Evolutionary conservation across 2,888 invertebrate species (phyloP), one percentile per base, ranked within the genome.

Genomic region (Drosophila algonquin): DNA sequence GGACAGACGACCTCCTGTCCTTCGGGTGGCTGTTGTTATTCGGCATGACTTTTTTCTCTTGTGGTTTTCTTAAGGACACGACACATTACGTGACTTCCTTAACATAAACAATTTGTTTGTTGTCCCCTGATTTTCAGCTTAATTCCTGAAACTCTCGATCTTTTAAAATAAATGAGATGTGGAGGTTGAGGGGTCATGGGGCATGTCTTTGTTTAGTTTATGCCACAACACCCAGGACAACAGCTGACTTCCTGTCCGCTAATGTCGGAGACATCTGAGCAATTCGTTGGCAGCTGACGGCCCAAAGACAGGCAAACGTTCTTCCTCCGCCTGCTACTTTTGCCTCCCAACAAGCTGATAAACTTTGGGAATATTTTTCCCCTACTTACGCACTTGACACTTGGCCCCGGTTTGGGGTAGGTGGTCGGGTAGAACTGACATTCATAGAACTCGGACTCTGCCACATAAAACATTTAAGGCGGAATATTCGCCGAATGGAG

Each of bases 31-130:
- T 57, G 64, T 58, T 30, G 45, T 48, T 45, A 40, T 40, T 56
- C 32, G 65, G 32, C 32, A 14, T 48, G 9, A 4, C 18, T 67
- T 47, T 16, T 16, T 48, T 45, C 51, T 63, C 72, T 63, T 47
- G 53, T 44, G 72, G 47, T 55, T 47, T 56, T 55, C 18, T 57
- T 46, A 50, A 58, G 64, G 45, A 72, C 73, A 64, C 71, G 71
- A 63, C 71, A 71, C 72, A 64, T 72, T 73, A 72, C 73, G 72
- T 72, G 73, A 72, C 72, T 72, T 73, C 64, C 73, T 65, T 59
- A 72, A 73, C 64, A 73, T 64, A 72, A 73, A 73, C 59, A 72
- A 72, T 72, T 21, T 64, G 64, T 73, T 72, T 72, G 72, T 40
- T 30, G 51, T 59, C 53, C 35, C 5, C 35, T 35, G 64, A 50